phyloP scores from a whole-genome alignment of 1,140 invertebrate species.

The Physella acuta region DNA sequence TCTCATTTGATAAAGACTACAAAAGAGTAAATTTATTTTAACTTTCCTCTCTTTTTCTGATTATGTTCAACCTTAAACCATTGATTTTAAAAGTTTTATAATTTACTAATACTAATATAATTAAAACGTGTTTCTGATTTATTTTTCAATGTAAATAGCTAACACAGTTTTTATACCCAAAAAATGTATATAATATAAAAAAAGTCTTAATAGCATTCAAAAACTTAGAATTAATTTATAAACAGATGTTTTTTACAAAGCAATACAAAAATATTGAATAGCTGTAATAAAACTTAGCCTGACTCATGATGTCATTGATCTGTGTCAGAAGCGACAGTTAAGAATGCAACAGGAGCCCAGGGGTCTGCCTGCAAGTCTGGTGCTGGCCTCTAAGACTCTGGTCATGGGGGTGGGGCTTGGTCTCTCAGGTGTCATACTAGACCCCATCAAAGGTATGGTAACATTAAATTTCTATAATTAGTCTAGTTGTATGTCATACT shows the following conservation, averaged over 20 bases:
- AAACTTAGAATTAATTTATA: not conserved
- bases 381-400: conserved; percentile 66
- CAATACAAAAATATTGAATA: not conserved
- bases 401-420: conserved; percentile 70
- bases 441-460: conserved; percentile 71
- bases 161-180: not conserved
- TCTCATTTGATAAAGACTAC: conserved; percentile 61
- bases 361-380: conserved; percentile 66
- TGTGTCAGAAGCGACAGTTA: conserved; percentile 57
- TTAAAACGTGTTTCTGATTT: not conserved
- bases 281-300: not conserved
- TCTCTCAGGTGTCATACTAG: conserved; percentile 70
- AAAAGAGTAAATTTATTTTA: conserved; percentile 55
- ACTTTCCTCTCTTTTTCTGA: too few relatives aligned
- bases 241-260: not conserved
- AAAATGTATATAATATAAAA: not conserved
- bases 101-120: not conserved
- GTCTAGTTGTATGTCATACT: too few relatives aligned
- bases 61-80: too few relatives aligned
- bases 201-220: not conserved
- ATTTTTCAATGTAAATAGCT: not conserved
- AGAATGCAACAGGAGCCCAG: conserved; percentile 62
- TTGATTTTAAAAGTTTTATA: not conserved
- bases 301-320: not conserved
- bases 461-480: too few relatives aligned